Conservation (phyloP, 2,888 invertebrate species). For the Hydraecia micacea region DNA sequence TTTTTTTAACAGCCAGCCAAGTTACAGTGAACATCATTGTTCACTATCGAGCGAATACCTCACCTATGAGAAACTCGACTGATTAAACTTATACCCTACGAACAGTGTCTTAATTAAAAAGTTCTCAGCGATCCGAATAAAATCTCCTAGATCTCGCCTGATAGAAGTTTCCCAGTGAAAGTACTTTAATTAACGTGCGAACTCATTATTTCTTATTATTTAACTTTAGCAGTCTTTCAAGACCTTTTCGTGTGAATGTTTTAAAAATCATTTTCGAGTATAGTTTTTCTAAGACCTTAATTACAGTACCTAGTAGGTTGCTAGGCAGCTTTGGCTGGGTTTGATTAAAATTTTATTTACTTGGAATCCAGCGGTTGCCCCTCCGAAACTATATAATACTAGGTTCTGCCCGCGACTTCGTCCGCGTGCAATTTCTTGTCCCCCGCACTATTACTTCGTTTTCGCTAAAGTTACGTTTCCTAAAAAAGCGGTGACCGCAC, state of each 20-base stretch:
- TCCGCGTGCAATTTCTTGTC: no score
- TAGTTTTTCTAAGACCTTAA: neutral
- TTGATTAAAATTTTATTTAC: neutral
- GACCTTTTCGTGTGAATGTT: slow-evolving; percentile 31
- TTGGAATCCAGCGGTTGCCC: no score
- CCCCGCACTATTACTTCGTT: no score
- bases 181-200: slow-evolving; percentile 72
- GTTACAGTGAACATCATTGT: slow-evolving; percentile 7
- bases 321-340: no score
- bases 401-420: no score
- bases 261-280: neutral
- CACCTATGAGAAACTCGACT: slow-evolving; percentile 48
- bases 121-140: slow-evolving; percentile 68
- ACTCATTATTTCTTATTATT: slow-evolving; percentile 74
- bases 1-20: neutral
- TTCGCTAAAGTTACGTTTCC: no score
- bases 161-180: slow-evolving; percentile 67
- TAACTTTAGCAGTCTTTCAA: slow-evolving; percentile 56
- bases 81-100: slow-evolving; percentile 54
- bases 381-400: neutral
- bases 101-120: slow-evolving; percentile 72
- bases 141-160: slow-evolving; percentile 66
- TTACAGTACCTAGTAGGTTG: no score
- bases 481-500: no score
- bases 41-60: slow-evolving; percentile 11